These are phyloP conservation scores for Cheilinus undulatus DNA, from an alignment of 2,113 vertebrate genomes.

Conservation along the genomic window DNA sequence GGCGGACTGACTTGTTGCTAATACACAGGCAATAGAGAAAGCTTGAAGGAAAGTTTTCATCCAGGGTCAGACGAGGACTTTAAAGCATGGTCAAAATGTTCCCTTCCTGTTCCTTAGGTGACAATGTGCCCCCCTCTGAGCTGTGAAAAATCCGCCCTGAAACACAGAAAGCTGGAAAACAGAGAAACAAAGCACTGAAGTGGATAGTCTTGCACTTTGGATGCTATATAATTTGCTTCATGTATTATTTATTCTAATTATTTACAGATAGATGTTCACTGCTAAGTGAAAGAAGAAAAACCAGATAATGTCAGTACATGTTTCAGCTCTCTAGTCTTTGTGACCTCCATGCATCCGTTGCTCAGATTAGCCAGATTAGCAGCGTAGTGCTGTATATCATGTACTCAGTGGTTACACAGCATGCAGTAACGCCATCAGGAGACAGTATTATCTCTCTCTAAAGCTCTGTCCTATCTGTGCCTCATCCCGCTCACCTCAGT, in stretches of 20 bases:
- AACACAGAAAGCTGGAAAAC: background rate
- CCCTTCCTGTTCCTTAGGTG: conserved; percentile 41
- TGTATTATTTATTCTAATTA: background rate
- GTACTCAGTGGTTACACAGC: conserved; percentile 38
- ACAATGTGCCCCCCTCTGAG: conserved; percentile 54
- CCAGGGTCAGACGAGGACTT: conserved; percentile 7
- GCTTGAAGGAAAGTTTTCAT: background rate
- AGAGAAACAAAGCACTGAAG: background rate
- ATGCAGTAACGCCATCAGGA: conserved; percentile 52
- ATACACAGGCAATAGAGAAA: conserved; percentile 19
- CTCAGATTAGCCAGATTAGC: conserved; percentile 74
- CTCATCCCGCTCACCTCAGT: conserved; percentile 49
- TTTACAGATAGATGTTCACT: background rate
- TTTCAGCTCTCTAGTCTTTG: conserved; percentile 10
- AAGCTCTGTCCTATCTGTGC: conserved; percentile 38
- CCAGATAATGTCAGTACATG: background rate
- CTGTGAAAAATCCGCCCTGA: conserved; percentile 5
- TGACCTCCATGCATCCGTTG: conserved; percentile 62
- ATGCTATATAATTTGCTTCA: background rate
- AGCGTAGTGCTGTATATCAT: conserved; percentile 51
- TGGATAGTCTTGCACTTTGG: background rate
- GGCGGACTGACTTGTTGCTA: background rate
- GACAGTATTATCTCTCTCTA: conserved; percentile 67
- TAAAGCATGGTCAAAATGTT: conserved; percentile 17
- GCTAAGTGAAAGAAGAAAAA: background rate